A percentile compares a stretch with the other conserved stretches of the same genome.
Evolutionary conservation across 2,113 vertebrate species (phyloP).

Genomic region (Shinisaurus crocodilurus): DNA sequence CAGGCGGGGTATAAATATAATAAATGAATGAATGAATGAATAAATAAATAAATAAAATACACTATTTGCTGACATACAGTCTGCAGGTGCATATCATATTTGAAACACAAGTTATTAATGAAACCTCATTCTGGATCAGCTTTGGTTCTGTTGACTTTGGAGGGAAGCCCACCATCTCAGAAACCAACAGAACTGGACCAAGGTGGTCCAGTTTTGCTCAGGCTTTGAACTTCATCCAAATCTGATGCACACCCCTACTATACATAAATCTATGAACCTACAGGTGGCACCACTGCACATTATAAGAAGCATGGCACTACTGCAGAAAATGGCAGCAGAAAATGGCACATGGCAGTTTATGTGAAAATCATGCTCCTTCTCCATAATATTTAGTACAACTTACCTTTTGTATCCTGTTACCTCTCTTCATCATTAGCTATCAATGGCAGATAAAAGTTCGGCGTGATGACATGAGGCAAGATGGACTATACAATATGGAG

Average conservation of each 20-base stretch:
- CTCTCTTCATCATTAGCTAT: background rate
- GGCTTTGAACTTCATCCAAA: background rate
- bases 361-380: background rate
- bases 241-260: background rate
- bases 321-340: background rate
- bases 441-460: background rate
- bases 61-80: too few species aligned
- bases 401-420: background rate
- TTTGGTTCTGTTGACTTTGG: too few species aligned
- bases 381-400: background rate
- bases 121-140: too few species aligned
- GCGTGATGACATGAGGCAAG: background rate
- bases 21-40: too few species aligned
- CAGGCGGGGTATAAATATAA: too few species aligned
- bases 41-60: too few species aligned
- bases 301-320: background rate
- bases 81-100: too few species aligned
- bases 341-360: too few species aligned
- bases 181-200: too few species aligned
- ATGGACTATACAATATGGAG: background rate
- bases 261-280: background rate
- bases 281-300: background rate
- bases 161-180: too few species aligned
- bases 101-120: too few species aligned
- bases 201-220: too few species aligned